Evolutionary conservation across 2,113 vertebrate genomes (phyloP), one percentile per base, ranked within the genome.

Genomic region (Rhagologus leucostigma): DNA sequence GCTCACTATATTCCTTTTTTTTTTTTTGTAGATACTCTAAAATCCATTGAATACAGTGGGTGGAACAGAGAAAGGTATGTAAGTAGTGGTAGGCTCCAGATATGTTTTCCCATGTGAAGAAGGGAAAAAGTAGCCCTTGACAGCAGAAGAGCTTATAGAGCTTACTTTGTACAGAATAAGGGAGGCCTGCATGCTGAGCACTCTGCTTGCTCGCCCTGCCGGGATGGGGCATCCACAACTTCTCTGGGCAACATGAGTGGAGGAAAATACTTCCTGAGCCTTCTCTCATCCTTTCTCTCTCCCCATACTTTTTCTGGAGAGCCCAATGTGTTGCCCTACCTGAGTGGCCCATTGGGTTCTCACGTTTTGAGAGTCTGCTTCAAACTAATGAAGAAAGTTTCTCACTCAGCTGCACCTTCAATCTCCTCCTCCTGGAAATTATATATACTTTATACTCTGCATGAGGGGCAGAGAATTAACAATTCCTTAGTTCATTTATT

Each of bases 401-500:
- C 67, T 84, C 11, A 6, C 41, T 71, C n/a, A 92, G 68, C 22
- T 64, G n/a, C 16, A 53, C 30, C 52, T 89, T 81, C 56, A 55
- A 32, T 74, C 85, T 64, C 10, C 6, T 87, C 16, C 41, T 94
- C 52, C 65, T 93, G 76, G 79, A 89, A 95, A 93, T 81, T 46
- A 56, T 24, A 50, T 59, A 37, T 67, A 41, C 5, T 46, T 93
- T 60, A 70, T 86, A 71, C 86, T 90, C 90, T 55, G 23, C 59
- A 65, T 47, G 33, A 95, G 89, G 91, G 92, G 52, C 41, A 86
- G 49, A 91, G 47, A 89, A 86, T 89, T 75, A 64, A 81, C 95
- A 92, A 93, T 86, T 69, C 29, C 59, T 83, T 63, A 4, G 30
- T 94, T 95, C 32, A 11, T 69, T 82, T 96, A 78, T 91, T 94